A percentile compares a stretch with the other conserved stretches of the same genome.
Evolutionary conservation across 1,140 invertebrate genomes (phyloP).

Genomic region (Apis cerana): DNA sequence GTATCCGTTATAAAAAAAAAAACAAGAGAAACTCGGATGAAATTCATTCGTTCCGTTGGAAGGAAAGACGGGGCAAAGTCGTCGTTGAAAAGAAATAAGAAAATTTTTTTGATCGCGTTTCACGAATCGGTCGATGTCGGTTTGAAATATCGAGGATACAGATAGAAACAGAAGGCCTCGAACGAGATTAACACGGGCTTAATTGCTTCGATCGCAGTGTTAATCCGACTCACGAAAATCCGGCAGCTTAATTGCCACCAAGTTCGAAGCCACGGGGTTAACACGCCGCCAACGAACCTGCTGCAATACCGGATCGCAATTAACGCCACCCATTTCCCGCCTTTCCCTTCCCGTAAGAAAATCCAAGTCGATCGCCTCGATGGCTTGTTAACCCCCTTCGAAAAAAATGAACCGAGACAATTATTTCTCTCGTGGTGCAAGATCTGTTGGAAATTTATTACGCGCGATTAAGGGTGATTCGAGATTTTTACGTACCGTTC

Average conservation of each 20-base stretch:
- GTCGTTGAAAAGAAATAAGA: background rate
- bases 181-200: constrained; percentile 21
- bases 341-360: background rate
- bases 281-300: background rate
- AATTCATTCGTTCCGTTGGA: no score
- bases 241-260: constrained; percentile 31
- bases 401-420: no score
- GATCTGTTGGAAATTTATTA: no score
- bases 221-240: constrained; percentile 47
- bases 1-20: no score
- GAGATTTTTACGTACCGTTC: no score
- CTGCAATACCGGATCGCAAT: constrained; percentile 11
- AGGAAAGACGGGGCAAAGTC: no score
- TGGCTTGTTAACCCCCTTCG: no score
- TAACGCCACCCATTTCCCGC: background rate
- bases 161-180: background rate
- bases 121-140: no score
- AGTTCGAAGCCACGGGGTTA: background rate
- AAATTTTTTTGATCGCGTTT: background rate
- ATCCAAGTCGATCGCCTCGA: background rate
- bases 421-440: no score
- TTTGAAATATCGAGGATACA: background rate
- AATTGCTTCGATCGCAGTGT: constrained; percentile 29
- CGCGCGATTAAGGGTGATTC: no score
- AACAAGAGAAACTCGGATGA: no score